phyloP scores from a whole-genome alignment of 2,113 vertebrate genomes.

The Alosa alosa region DNA sequence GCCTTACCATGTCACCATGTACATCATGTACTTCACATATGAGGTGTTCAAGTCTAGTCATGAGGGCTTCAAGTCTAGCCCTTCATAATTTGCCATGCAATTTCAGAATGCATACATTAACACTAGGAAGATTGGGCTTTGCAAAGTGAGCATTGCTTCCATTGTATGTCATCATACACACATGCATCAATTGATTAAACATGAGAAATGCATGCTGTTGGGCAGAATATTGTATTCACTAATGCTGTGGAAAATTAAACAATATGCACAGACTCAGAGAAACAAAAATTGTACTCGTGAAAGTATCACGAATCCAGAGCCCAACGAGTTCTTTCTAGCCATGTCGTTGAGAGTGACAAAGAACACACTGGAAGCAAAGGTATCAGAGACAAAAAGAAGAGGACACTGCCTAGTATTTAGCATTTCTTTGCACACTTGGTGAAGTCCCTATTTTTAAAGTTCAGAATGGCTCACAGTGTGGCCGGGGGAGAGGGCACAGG shows the following conservation, averaged over 20 bases:
- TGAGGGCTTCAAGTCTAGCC: neutral
- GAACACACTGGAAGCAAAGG: conserved; percentile 23
- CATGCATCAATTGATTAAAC: neutral
- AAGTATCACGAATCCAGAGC: neutral
- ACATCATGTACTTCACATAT: neutral
- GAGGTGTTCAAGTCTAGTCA: neutral
- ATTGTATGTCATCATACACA: neutral
- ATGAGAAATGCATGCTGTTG: conserved; percentile 36
- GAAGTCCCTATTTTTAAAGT: conserved; percentile 69
- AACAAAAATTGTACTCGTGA: neutral
- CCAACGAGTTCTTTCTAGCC: conserved; percentile 19
- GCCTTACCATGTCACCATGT: too few species aligned
- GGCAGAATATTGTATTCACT: conserved; percentile 28
- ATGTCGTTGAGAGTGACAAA: neutral
- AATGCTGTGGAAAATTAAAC: conserved; percentile 28
- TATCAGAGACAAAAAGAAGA: conserved; percentile 37
- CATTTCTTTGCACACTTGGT: conserved; percentile 62
- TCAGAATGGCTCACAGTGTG: conserved; percentile 62
- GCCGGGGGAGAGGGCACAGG: conserved; percentile 65
- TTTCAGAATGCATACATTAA: neutral
- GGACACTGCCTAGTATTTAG: conserved; percentile 63
- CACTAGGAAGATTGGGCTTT: neutral
- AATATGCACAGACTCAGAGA: neutral
- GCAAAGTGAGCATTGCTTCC: neutral
- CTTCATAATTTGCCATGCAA: neutral